These are phyloP conservation scores for Electrona antarctica DNA, from an alignment of 2,113 vertebrate genomes.

Conservation along the genomic window DNA sequence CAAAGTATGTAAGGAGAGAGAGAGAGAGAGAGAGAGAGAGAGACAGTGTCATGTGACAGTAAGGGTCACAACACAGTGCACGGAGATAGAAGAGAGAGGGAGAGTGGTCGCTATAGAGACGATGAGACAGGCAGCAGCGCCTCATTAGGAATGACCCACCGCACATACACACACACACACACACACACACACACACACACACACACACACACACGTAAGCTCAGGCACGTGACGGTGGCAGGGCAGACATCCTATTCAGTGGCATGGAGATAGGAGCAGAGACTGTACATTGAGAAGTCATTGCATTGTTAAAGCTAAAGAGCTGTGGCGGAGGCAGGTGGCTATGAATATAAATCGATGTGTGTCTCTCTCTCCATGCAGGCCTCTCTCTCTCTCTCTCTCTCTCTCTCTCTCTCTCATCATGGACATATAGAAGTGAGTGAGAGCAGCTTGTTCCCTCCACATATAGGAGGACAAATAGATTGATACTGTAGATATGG, in stretches of 20 bases:
- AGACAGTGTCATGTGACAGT: constrained; percentile 44
- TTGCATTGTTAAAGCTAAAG: constrained; percentile 60
- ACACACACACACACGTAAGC: constrained; percentile 39
- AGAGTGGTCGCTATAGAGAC: constrained; percentile 70
- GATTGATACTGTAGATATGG: neutral
- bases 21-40: constrained; percentile 30
- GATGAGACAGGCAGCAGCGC: constrained; percentile 62
- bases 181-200: constrained; percentile 35
- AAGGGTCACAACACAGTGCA: constrained; percentile 41
- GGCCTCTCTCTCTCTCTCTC: constrained; percentile 8
- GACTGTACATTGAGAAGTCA: constrained; percentile 64
- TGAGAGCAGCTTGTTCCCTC: constrained; percentile 32
- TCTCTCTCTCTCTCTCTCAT: neutral
- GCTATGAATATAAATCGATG: constrained; percentile 70
- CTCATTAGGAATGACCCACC: constrained; percentile 78
- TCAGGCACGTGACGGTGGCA: constrained; percentile 60
- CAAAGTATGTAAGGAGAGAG: constrained; percentile 26
- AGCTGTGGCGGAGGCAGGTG: constrained; percentile 62
- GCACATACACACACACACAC: constrained; percentile 8
- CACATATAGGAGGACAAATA: constrained; percentile 9
- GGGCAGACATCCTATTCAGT: constrained; percentile 57
- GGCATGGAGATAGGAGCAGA: constrained; percentile 44
- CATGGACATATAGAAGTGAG: constrained; percentile 45
- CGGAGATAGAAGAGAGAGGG: constrained; percentile 30
- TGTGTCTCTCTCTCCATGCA: neutral